Evolutionary conservation across 2,113 vertebrate species (phyloP).

Genomic region (Dermatemys mawii): DNA sequence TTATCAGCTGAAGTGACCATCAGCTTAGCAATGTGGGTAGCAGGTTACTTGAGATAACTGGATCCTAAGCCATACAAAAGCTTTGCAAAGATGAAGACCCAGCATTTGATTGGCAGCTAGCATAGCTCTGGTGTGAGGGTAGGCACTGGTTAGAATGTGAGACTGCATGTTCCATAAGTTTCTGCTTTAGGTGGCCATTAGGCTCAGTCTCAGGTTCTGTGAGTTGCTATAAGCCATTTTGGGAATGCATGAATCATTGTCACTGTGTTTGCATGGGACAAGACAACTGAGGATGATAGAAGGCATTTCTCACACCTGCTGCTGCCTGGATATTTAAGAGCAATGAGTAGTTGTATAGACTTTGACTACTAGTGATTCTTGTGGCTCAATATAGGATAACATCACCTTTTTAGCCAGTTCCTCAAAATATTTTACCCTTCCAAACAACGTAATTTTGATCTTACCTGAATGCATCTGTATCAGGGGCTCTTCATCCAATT

Average conservation of each 20-base stretch:
- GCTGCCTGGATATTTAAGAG: not conserved
- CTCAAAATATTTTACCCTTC: not conserved
- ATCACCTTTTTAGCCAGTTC: not conserved
- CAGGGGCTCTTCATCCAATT: not conserved
- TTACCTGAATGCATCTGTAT: not conserved
- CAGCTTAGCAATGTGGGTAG: not conserved
- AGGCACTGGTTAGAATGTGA: not conserved
- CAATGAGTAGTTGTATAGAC: not conserved
- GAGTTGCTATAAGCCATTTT: not conserved
- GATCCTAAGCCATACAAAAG: not conserved
- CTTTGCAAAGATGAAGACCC: not conserved
- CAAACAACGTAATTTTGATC: not conserved
- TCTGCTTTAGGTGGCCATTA: not conserved
- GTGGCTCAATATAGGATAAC: not conserved
- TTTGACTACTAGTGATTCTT: not conserved
- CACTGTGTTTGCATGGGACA: not conserved
- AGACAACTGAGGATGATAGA: not conserved
- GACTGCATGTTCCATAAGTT: accelerated
- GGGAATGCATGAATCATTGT: not conserved
- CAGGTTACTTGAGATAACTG: not conserved
- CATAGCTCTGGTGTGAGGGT: not conserved
- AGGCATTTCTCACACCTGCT: not conserved
- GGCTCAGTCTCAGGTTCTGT: not conserved
- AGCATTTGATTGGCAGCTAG: not conserved
- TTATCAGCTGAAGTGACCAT: not conserved